These are phyloP conservation scores for Acrobasis consociella DNA, from an alignment of 2,888 invertebrate genomes.

Conservation along the genomic window DNA sequence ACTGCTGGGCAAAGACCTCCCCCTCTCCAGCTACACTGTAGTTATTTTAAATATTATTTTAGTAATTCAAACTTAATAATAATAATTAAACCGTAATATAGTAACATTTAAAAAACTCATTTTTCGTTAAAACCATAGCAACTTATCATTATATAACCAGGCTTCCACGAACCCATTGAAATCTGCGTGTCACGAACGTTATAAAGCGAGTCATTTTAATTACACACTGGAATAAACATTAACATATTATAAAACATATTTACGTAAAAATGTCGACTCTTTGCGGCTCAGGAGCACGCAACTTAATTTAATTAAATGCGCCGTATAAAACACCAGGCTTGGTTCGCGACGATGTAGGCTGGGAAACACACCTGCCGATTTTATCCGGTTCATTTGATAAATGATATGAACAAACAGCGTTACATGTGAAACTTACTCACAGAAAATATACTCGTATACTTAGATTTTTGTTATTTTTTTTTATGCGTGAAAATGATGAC, in stretches of 20 bases:
- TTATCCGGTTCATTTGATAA: neutral
- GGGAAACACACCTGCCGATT: conserved; percentile 7
- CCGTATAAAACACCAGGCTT: conserved; percentile 60
- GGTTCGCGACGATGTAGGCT: conserved; percentile 12
- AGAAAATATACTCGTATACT: no score
- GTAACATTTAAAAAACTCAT: no score
- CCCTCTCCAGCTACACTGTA: no score
- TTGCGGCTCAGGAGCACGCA: conserved; percentile 63
- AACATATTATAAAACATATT: conserved; percentile 39
- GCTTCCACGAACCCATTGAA: conserved; percentile 18
- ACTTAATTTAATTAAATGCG: conserved; percentile 74
- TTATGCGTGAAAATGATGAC: no score
- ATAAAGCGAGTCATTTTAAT: conserved; percentile 43
- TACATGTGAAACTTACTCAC: no score
- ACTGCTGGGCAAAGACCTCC: no score
- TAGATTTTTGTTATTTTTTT: no score
- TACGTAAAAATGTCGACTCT: conserved; percentile 34
- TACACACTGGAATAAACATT: conserved; percentile 38
- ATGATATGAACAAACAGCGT: no score
- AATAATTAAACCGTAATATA: no score
- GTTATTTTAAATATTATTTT: no score
- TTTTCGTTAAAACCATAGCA: neutral
- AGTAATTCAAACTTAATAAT: no score
- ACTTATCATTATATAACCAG: conserved; percentile 14
- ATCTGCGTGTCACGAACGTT: conserved; percentile 26